Base-by-base conservation (phyloP, 1,140 invertebrate genomes). In the Drosophila ananassae region DNA sequence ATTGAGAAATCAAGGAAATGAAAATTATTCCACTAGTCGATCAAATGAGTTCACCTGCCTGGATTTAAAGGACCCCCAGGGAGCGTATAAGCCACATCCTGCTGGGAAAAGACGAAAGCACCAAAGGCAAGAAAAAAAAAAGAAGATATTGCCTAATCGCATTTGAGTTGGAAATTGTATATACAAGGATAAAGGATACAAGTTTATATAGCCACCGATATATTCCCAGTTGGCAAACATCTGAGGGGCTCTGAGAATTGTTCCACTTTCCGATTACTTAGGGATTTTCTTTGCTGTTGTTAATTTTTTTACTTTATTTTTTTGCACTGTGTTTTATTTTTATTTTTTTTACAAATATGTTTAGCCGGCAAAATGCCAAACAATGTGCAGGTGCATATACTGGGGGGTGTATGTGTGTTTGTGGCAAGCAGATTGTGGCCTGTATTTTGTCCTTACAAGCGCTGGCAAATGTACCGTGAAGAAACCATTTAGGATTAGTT, bases 401-500 rank as follows among this genome's bases (percentile, higher is more conserved):
- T 17, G 17, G 17, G 17, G 17, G 17, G 17, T 17, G 17, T 17
- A 17, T 62, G 62, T 64, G 12, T 34, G 52, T 44, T 13, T 44
- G 41, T 44, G 41, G n/a, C 5, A 21, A 44, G 50, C 68, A 72
- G 69, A 71, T 73, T 68, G 63, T 50, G 69, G 69, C 6, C 13
- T 48, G 72, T 54, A 39, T 60, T 46, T 54, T 37, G n/a, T 44
- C 37, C 68, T 73, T 68, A 77, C 77, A 80, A 80, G 73, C 81
- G 82, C 82, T 58, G 58, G 83, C 82, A 90, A 90, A 90, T 90
- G 89, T 90, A 82, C 89, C 89, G 83, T 90, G 72, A 91, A 91
- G 82, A 89, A 90, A 82, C 81, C 89, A 89, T 91, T 91, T 91
- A 89, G 89, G 89, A 91, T 91, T 91, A 91, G 85, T 91, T 90